Conservation (phyloP, 2,797 vertebrate species). For the Tamandua tetradactyla region DNA sequence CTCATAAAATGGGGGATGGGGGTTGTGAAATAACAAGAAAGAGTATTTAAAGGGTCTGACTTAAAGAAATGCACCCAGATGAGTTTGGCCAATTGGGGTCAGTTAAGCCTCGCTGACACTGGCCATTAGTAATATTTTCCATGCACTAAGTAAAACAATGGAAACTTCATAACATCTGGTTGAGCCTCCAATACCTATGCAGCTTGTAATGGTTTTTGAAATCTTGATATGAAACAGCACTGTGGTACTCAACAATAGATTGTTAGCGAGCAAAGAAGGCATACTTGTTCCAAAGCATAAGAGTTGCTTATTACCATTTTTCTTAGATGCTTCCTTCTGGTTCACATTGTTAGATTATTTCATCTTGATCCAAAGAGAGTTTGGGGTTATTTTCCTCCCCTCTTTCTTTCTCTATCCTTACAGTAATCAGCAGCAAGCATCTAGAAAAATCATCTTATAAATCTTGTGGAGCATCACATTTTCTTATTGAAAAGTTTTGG, state of each 20-base stretch:
- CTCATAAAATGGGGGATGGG: slow-evolving; percentile 75
- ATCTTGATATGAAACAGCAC: slow-evolving; percentile 82
- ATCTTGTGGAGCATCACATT: background rate
- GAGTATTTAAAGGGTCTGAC: slow-evolving; percentile 82
- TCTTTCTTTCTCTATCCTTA: background rate
- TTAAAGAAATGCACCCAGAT: slow-evolving; percentile 84
- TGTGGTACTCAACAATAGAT: slow-evolving; percentile 61
- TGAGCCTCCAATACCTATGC: slow-evolving; percentile 80
- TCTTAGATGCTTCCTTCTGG: slow-evolving; percentile 1
- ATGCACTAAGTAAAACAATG: slow-evolving; percentile 81
- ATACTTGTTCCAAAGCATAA: slow-evolving; percentile 65
- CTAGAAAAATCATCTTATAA: slow-evolving; percentile 6
- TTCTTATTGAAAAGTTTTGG: background rate
- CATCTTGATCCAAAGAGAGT: slow-evolving; percentile 62
- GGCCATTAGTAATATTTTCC: slow-evolving; percentile 85
- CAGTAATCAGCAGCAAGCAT: background rate
- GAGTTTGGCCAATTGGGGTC: slow-evolving; percentile 80
- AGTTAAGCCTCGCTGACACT: slow-evolving; percentile 79
- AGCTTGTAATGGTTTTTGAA: slow-evolving; percentile 80
- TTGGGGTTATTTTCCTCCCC: background rate
- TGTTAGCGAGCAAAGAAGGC: slow-evolving; percentile 50
- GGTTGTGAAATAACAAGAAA: slow-evolving; percentile 85
- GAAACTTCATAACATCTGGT: slow-evolving; percentile 81
- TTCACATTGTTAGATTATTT: slow-evolving; percentile 55
- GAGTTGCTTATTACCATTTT: slow-evolving; percentile 36